A percentile compares a stretch with the other conserved stretches of the same genome.
These are phyloP conservation scores for Heterodera carotae DNA, from an alignment of 1,140 invertebrate genomes.

Conservation along the genomic window DNA sequence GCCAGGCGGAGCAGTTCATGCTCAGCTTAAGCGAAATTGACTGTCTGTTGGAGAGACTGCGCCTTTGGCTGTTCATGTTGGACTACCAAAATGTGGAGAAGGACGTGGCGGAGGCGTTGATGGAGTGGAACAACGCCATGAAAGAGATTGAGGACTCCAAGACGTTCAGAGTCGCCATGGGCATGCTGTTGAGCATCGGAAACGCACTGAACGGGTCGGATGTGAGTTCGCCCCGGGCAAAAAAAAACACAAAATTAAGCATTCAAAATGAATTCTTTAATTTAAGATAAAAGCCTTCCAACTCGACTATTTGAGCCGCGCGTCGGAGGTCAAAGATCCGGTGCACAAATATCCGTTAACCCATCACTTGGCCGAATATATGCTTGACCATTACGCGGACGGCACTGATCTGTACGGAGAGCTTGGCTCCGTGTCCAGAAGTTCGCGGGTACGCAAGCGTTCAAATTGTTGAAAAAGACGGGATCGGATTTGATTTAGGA, in stretches of 20 bases:
- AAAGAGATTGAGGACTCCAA: conserved; percentile 80
- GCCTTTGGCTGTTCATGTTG: conserved; percentile 96
- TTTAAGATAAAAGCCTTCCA: conserved; percentile 88
- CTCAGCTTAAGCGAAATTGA: conserved; percentile 91
- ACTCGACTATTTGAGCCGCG: conserved; percentile 93
- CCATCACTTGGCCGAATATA: conserved; percentile 94
- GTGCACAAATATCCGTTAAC: conserved; percentile 69
- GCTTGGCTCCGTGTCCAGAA: conserved; percentile 86
- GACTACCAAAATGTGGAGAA: conserved; percentile 86
- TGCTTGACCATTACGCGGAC: conserved; percentile 92
- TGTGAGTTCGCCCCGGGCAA: conserved; percentile 67
- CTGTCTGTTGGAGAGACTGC: conserved; percentile 87
- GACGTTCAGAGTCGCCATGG: conserved; percentile 90
- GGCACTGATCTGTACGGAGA: conserved; percentile 93
- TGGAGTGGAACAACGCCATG: conserved; percentile 54
- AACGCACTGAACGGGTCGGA: conserved; percentile 94
- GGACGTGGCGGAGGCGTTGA: conserved; percentile 93
- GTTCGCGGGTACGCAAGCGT: conserved; percentile 74
- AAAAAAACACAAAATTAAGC: conserved; percentile 28
- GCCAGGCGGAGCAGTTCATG: conserved; percentile 95
- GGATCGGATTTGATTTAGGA: too few relatives aligned
- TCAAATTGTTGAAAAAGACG: too few relatives aligned
- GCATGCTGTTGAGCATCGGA: conserved; percentile 88
- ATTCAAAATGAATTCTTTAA: neutral
- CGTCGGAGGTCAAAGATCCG: conserved; percentile 98